Conservation (phyloP, 2,113 vertebrate species). For the Ahaetulla prasina region DNA sequence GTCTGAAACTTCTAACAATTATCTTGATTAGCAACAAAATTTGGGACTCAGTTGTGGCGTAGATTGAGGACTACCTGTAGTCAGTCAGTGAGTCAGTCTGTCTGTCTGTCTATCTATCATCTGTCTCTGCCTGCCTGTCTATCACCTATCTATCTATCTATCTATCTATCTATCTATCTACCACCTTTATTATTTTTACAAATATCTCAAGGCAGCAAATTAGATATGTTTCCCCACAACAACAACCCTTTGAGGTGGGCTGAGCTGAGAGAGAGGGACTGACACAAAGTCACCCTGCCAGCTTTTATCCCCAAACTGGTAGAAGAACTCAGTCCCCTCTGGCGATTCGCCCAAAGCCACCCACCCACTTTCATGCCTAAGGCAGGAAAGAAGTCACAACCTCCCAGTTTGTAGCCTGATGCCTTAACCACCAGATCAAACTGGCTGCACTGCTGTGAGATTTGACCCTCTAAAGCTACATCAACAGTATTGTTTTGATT, state of each 20-base stretch:
- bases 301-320: background rate
- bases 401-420: background rate
- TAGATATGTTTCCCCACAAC: background rate
- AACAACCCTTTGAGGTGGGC: background rate
- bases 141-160: too few species aligned
- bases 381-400: background rate
- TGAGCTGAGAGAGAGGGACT: background rate
- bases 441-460: background rate
- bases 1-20: background rate
- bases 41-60: background rate
- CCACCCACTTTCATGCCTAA: background rate
- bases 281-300: background rate
- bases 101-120: too few species aligned
- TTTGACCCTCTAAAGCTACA: background rate
- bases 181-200: background rate
- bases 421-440: background rate
- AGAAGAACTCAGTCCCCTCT: background rate
- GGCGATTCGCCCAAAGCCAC: background rate
- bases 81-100: too few species aligned
- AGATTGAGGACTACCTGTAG: background rate
- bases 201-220: background rate
- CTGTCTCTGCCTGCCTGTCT: too few species aligned
- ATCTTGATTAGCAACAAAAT: background rate
- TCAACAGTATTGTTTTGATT: background rate
- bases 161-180: too few species aligned